Conservation (phyloP, 2,113 vertebrate genomes). For the Pterophyllum scalare region DNA sequence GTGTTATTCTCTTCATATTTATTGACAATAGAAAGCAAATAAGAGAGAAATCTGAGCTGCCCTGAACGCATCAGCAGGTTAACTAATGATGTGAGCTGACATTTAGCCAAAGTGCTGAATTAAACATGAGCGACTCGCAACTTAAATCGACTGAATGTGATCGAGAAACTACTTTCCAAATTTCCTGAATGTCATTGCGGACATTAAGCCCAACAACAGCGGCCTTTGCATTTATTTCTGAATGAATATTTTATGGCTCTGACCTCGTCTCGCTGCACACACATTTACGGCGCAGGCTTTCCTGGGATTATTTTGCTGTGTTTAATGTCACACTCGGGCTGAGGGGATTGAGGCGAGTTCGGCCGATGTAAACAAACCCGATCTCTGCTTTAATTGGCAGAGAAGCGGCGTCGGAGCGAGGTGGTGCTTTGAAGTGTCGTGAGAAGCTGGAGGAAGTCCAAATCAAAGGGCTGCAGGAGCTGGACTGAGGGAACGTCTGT, state of each 20-base stretch:
- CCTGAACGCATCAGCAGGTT: background rate
- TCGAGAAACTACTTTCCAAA: background rate
- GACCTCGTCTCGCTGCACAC: background rate
- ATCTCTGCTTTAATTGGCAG: constrained; percentile 49
- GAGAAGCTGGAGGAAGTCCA: constrained; percentile 9
- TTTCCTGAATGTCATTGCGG: constrained; percentile 6
- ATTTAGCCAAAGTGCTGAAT: constrained; percentile 17
- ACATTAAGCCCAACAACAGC: background rate
- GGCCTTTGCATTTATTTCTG: background rate
- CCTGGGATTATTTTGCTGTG: background rate
- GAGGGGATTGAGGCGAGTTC: background rate
- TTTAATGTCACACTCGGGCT: constrained; percentile 6
- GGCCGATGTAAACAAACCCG: constrained; percentile 23
- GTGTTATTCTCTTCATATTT: background rate
- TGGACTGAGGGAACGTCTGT: constrained; percentile 19
- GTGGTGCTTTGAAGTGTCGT: constrained; percentile 21
- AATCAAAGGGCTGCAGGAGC: constrained; percentile 6
- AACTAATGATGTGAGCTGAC: constrained; percentile 9
- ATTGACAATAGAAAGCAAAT: background rate
- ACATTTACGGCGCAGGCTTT: background rate
- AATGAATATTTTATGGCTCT: constrained; percentile 21
- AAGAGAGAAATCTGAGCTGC: background rate
- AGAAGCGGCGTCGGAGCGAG: constrained; percentile 2
- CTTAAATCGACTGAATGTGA: background rate
- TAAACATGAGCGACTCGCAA: constrained; percentile 1